Percentiles rank a stretch among this genome's conserved stretches.
These are phyloP conservation scores for Corydoras maculifer DNA, from an alignment of 2,113 vertebrate species.

Conservation along the genomic window DNA sequence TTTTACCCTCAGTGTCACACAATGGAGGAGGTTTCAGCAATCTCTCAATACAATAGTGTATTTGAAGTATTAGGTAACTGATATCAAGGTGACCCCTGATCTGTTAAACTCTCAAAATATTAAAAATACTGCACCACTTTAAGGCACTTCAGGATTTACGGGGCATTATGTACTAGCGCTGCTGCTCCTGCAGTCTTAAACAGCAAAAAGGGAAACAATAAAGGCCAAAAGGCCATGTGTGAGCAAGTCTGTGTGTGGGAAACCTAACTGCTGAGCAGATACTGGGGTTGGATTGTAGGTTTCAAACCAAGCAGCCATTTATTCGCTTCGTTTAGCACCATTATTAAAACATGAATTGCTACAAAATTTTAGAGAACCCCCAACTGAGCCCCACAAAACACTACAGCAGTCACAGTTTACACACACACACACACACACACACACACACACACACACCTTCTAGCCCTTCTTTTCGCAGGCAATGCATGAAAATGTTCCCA, in stretches of 20 bases:
- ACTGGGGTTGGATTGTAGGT: conserved; percentile 53
- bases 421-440: conserved; percentile 38
- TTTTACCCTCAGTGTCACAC: no score
- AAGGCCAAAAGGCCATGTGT: neutral
- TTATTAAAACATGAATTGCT: conserved; percentile 72
- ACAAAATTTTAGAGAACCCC: conserved; percentile 70
- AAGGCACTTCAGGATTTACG: neutral
- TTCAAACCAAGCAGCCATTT: conserved; percentile 55
- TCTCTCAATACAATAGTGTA: no score
- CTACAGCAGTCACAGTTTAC: conserved; percentile 29
- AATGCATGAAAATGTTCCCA: conserved; percentile 52
- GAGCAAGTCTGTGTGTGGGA: conserved; percentile 1
- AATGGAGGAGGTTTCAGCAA: no score
- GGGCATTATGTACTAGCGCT: neutral
- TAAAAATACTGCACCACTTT: no score
- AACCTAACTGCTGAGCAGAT: conserved; percentile 45
- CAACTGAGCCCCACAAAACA: conserved; percentile 42
- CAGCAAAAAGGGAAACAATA: neutral
- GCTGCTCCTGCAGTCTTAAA: neutral
- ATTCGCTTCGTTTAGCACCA: conserved; percentile 74
- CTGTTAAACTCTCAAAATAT: no score
- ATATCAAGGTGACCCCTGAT: no score
- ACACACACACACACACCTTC: conserved; percentile 41
- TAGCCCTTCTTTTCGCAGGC: conserved; percentile 48
- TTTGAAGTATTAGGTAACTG: no score